Evolutionary conservation across 2,113 vertebrate species (phyloP), one percentile per base, ranked within the genome.

Genomic region (Dunckerocampus dactyliophorus): DNA sequence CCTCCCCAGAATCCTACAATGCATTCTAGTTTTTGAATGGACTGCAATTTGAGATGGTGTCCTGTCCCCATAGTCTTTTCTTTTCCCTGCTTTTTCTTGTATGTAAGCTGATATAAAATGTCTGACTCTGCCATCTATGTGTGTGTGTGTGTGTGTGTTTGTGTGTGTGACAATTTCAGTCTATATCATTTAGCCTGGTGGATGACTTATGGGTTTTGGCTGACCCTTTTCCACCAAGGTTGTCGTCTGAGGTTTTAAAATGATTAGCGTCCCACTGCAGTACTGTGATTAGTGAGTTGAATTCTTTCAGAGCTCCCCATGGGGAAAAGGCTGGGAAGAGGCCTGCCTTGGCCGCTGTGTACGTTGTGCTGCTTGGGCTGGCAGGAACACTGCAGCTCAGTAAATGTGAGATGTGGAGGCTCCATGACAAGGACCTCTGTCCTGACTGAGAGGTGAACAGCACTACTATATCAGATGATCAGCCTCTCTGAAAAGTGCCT

Each of bases 401-500:
- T 81, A 43, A 82, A 50, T 0, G 3, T 54, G 67, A 62, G 62
- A 72, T 62, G 71, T 55, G 6, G 60, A 60, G 65, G 55, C 63
- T 80, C 67, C 43, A 57, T 82, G 71, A 84, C 86, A 86, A 76
- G 79, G 71, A 49, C 72, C 74, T 87, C 80, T 88, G 85, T 88
- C 69, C 71, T 52, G 47, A 12, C 48, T 65, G 59, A 77, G 75
- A 77, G 76, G 75, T 84, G 77, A 71, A 72, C 68, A 80, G 81
- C 62, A 47, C 62, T 75, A 66, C 63, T 80, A 71, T 89, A 90
- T 91, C 89, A 85, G 82, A 76, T 90, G 82, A 85, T 87, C 82
- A 45, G 55, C 57, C 65, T 57, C 47, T 67, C 43, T 84, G 71
- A 85, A 83, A 85, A 82, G 77, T 75, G 63, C 67, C 67, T 89